Conservation (phyloP, 1,140 invertebrate genomes). For the Episyrphus balteatus region DNA sequence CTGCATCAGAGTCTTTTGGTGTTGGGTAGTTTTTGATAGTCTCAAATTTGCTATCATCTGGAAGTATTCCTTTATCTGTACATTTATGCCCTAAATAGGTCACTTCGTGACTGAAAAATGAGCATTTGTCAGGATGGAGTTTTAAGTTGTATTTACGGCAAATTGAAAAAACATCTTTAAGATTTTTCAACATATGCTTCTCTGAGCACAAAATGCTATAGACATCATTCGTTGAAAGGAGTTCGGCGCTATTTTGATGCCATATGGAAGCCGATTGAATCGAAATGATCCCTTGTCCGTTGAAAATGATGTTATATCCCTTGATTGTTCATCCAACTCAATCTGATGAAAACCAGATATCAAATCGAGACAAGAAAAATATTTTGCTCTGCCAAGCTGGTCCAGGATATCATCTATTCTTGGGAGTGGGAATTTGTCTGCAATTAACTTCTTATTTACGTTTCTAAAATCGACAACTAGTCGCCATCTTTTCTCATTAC, state of each 20-base stretch:
- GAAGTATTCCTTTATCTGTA: slow-evolving; percentile 7
- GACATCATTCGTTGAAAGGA: too few species aligned
- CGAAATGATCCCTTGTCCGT: not conserved
- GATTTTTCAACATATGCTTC: not conserved
- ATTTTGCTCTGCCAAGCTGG: not conserved
- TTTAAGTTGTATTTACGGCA: slow-evolving; percentile 7
- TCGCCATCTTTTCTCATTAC: not conserved
- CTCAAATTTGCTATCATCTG: slow-evolving; percentile 3
- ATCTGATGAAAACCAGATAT: not conserved
- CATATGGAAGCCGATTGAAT: not conserved
- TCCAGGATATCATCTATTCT: too few species aligned
- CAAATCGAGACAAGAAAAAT: not conserved
- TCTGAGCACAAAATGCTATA: not conserved
- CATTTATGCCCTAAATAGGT: slow-evolving; percentile 6
- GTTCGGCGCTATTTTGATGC: too few species aligned
- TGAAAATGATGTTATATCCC: not conserved
- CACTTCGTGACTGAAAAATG: slow-evolving; percentile 8
- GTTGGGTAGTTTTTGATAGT: slow-evolving; percentile 5
- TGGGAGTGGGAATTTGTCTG: too few species aligned
- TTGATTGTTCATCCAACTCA: not conserved
- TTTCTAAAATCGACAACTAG: not conserved
- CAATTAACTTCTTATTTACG: not conserved
- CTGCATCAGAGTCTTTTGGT: slow-evolving; percentile 5
- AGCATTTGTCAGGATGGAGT: slow-evolving; percentile 6
- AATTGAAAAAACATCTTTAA: slow-evolving; percentile 1